Evolutionary conservation across 2,888 invertebrate genomes (phyloP), one percentile per base, ranked within the genome.

Genomic region (Callimorpha dominula): DNA sequence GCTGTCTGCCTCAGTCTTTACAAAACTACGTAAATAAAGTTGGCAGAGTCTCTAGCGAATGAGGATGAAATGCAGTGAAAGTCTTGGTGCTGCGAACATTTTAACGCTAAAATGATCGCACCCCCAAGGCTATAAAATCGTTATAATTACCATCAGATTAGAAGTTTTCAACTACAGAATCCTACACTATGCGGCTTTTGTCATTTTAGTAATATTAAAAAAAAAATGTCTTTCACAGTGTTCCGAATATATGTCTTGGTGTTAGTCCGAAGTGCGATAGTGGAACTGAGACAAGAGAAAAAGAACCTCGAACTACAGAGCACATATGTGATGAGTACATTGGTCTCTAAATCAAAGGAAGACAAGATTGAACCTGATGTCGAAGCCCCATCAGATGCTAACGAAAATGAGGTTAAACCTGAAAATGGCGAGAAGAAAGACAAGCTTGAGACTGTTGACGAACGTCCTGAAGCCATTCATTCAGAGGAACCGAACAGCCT

Each of bases 181-280:
- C 31, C 31, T 31, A 31, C 31, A 31, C 31, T 31, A 2, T 31
- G 31, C 31, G 31, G 31, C 4, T 20, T 31, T 15, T 63, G 6
- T 31, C 31, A 62, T 31, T 0, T 20, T 12, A 6, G 40, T 17
- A 40, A 40, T 3, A 11, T 60, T 11, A 60, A 60, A 57, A 57
- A 54, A 9, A 5, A 20, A 20, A 31, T 60, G 1, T 65, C 8
- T 49, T 72, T 86, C 90, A 1, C 88, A 94, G 94, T 90, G 43
- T 91, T 89, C 78, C 92, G 93, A 82, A 60, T 87, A 72, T 94
- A 93, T 85, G 76, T 91, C 0, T 81, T 93, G 4, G 52, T 94
- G 17, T 75, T 94, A 52, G 89, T 93, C 0, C 82, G 93, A 76
- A 93, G 93, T 73, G 85, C 85, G 0, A 91, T 93, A 73, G 91